Evolutionary conservation across 1,140 invertebrate genomes (phyloP).

Genomic region (Carcinoscorpius rotundicauda): DNA sequence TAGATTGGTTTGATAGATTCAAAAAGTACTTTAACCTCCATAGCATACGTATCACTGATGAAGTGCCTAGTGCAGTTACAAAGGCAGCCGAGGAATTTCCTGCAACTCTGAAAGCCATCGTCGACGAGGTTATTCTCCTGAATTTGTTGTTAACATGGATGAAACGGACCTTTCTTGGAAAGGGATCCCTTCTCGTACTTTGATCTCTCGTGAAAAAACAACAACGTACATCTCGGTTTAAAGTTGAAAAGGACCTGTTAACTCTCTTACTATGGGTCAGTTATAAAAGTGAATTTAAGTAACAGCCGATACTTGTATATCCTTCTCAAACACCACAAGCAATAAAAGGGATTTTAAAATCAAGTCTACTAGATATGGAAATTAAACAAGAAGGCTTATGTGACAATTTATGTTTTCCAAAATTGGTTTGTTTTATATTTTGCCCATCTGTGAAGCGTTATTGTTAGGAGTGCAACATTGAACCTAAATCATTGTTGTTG

Average conservation of each 20-base stretch:
- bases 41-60: conserved; percentile 5
- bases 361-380: conserved; percentile 31
- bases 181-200: conserved; percentile 34
- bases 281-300: conserved; percentile 31
- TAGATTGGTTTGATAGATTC: not conserved
- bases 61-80: conserved; percentile 3
- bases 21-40: not conserved
- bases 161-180: conserved; percentile 37
- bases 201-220: conserved; percentile 31
- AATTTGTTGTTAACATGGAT: conserved; percentile 35
- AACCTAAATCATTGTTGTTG: conserved; percentile 17
- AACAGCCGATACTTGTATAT: conserved; percentile 36
- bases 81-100: conserved; percentile 20
- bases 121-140: conserved; percentile 27
- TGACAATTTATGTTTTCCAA: conserved; percentile 31
- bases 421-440: conserved; percentile 27
- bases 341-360: conserved; percentile 30
- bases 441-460: conserved; percentile 13
- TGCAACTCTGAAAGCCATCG: conserved; percentile 22
- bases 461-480: conserved; percentile 9
- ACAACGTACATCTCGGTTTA: conserved; percentile 32
- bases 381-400: conserved; percentile 33
- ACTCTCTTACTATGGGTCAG: conserved; percentile 34
- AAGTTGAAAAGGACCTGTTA: conserved; percentile 35
- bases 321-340: conserved; percentile 26